These are phyloP conservation scores for Cladorhizidae sp. DNA, from an alignment of 37 sponge, comb jelly and placozoan genomes.

Conservation along the genomic window DNA sequence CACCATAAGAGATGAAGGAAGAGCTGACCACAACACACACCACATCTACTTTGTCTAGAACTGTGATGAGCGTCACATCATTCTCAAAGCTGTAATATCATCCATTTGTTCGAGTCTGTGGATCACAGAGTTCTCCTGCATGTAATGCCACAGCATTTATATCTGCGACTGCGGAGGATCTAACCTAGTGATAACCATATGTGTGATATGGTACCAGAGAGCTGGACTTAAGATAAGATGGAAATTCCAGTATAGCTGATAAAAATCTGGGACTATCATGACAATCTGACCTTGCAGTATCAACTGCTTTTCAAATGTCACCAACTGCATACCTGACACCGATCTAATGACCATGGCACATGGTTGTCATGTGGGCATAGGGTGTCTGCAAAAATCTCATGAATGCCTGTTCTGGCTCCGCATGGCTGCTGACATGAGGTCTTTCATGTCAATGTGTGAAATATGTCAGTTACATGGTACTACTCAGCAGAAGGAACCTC, in stretches of 20 bases:
- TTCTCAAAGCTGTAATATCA: no score
- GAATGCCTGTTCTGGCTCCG: no score
- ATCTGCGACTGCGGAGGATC: constrained; percentile 21
- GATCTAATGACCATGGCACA: constrained; percentile 15
- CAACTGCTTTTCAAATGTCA: constrained; percentile 43
- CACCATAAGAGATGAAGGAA: no score
- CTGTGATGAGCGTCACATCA: no score
- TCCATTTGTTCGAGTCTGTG: neutral
- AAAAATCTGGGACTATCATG: constrained; percentile 33
- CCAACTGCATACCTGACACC: neutral
- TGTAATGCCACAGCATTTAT: neutral
- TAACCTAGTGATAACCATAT: constrained; percentile 16
- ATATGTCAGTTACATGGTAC: constrained; percentile 6
- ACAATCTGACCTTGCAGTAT: constrained; percentile 49
- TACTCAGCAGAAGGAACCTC: constrained; percentile 10
- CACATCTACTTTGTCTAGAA: no score
- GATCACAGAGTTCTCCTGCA: constrained; percentile 30
- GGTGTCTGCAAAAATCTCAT: no score
- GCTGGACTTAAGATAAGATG: constrained; percentile 43
- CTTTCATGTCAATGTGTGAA: constrained; percentile 42
- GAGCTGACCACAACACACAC: no score
- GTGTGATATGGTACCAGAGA: neutral
- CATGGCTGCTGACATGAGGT: constrained; percentile 24
- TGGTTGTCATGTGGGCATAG: constrained; percentile 21
- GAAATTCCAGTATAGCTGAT: constrained; percentile 7